A percentile compares a stretch with the other conserved stretches of the same genome.
phyloP scores from a whole-genome alignment of 1,140 invertebrate genomes.

The Drosophila repleta region DNA sequence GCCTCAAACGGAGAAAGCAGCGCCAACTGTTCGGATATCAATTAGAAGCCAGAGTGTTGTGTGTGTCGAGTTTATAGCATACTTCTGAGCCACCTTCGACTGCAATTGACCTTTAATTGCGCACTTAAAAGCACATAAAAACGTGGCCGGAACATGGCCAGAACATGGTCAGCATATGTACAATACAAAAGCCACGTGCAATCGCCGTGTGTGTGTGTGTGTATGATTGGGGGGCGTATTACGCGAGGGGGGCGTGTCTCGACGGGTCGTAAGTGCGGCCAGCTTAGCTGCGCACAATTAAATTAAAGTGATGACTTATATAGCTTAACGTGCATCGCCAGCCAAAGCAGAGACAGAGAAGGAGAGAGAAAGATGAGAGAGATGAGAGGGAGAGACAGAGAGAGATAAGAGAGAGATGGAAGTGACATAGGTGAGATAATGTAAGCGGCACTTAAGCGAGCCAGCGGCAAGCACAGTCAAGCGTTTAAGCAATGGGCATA shows the following conservation, averaged over 20 bases:
- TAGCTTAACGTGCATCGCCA: slow-evolving; percentile 48
- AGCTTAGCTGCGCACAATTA: slow-evolving; percentile 60
- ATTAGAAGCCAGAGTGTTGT: slow-evolving; percentile 23
- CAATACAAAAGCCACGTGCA: slow-evolving; percentile 35
- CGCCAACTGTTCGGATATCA: slow-evolving; percentile 22
- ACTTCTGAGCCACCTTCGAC: slow-evolving; percentile 48
- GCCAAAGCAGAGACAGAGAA: not conserved
- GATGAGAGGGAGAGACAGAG: not conserved
- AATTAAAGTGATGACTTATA: slow-evolving; percentile 66
- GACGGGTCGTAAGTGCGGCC: slow-evolving; percentile 43
- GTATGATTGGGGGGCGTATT: slow-evolving; percentile 3
- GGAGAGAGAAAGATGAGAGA: not conserved
- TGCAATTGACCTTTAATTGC: slow-evolving; percentile 80
- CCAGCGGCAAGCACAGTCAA: too few relatives aligned
- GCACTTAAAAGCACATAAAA: slow-evolving; percentile 81
- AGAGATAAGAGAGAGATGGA: not conserved
- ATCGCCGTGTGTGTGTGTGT: not conserved
- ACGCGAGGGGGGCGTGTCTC: slow-evolving; percentile 19
- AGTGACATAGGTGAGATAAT: not conserved
- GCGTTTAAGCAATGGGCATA: too few relatives aligned
- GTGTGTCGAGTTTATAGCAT: slow-evolving; percentile 36
- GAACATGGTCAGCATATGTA: slow-evolving; percentile 45
- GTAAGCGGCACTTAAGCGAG: too few relatives aligned
- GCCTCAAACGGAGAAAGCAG: too few relatives aligned
- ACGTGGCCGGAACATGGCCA: slow-evolving; percentile 55